Evolutionary conservation across 2,888 invertebrate species (phyloP).

Genomic region (Philereme transversata): DNA sequence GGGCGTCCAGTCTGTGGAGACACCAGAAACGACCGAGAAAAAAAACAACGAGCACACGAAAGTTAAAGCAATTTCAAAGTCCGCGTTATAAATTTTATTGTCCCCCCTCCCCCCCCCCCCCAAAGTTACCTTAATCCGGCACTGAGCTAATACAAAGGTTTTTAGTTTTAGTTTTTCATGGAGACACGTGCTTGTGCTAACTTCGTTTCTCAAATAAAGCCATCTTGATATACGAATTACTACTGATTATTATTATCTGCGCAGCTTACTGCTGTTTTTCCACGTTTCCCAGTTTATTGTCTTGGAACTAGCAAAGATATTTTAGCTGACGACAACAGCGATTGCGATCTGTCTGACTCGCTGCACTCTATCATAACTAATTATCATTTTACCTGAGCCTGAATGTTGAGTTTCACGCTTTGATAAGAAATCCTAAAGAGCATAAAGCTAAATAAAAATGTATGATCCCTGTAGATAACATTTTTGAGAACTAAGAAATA

Average conservation of each 20-base stretch:
- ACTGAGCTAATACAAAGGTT: too few relatives aligned
- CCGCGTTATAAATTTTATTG: too few relatives aligned
- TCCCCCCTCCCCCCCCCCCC: too few relatives aligned
- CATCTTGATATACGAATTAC: constrained; percentile 28
- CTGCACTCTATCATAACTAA: constrained; percentile 29
- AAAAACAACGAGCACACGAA: too few relatives aligned
- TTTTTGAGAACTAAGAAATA: background rate
- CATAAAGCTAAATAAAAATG: constrained; percentile 10
- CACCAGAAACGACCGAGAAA: too few relatives aligned
- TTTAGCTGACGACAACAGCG: constrained; percentile 9
- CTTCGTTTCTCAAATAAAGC: constrained; percentile 32
- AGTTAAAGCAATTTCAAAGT: too few relatives aligned
- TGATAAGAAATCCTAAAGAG: constrained; percentile 10
- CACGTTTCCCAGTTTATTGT: constrained; percentile 26
- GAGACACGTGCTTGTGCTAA: constrained; percentile 17
- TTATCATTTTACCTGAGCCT: constrained; percentile 24
- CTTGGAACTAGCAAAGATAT: constrained; percentile 22
- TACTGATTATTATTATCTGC: constrained; percentile 17
- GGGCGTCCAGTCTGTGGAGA: too few relatives aligned
- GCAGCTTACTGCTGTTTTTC: constrained; percentile 30
- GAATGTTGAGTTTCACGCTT: constrained; percentile 4
- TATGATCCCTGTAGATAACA: background rate
- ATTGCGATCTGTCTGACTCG: constrained; percentile 18
- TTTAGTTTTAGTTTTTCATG: constrained; percentile 24
- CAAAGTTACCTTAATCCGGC: too few relatives aligned